Percentiles rank a stretch among this genome's conserved stretches.
These are phyloP conservation scores for Plotosus lineatus DNA, from an alignment of 2,113 vertebrate species.

Conservation along the genomic window DNA sequence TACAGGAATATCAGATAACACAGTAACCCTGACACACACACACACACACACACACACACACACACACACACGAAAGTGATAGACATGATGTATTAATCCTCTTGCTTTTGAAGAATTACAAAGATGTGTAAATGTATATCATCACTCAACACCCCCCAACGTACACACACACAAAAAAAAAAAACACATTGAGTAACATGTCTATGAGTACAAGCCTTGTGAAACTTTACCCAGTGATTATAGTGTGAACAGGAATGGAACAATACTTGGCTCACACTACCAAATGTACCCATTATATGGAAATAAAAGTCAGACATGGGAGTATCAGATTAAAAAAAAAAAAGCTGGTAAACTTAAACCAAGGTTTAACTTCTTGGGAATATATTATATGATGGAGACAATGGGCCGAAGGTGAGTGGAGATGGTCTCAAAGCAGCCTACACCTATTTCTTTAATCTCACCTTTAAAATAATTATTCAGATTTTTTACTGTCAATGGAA, in stretches of 20 bases:
- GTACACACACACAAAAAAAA: background rate
- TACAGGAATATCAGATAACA: constrained; percentile 35
- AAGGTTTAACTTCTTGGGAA: background rate
- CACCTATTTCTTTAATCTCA: background rate
- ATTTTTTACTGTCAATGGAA: background rate
- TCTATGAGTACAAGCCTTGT: background rate
- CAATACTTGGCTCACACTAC: background rate
- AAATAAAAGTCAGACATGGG: background rate
- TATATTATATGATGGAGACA: background rate
- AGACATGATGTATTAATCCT: constrained; percentile 2
- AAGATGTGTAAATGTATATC: background rate
- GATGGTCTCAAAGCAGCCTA: background rate
- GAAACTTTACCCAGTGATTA: constrained; percentile 17
- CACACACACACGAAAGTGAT: background rate
- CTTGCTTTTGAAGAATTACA: background rate
- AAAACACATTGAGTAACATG: background rate
- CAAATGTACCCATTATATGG: constrained; percentile 12
- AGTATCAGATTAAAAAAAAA: background rate
- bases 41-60: too few relatives aligned
- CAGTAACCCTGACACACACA: constrained; percentile 22
- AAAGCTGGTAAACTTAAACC: background rate
- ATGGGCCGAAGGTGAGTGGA: background rate
- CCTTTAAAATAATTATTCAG: background rate
- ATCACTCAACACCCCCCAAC: background rate
- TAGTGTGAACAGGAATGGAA: constrained; percentile 10